Base-by-base conservation (phyloP, 2,797 vertebrate genomes). In the Clarias laeviceps region DNA sequence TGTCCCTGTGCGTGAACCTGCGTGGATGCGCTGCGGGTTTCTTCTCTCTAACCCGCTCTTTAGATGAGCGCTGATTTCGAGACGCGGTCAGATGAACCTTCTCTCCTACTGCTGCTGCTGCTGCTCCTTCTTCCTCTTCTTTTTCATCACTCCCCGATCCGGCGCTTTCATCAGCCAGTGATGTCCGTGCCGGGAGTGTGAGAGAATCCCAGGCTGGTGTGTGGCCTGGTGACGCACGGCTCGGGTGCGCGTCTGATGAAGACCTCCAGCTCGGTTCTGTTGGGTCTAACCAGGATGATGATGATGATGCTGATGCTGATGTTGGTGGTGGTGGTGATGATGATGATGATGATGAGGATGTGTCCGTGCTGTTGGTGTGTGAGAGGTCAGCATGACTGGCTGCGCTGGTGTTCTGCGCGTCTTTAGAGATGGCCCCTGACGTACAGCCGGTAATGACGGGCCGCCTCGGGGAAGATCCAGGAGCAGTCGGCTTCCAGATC, bases 401-500 rank as follows among this genome's bases (percentile, higher is more conserved):
- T 11, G 45, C 45, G 45, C 45, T 62, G 77, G 1, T 40, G 59
- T 80, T 80, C 59, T 50, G 57, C 12, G 77, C 4, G 8, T 27
- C 57, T 5, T 17, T 79, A 9, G 45, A 12, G 0, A 27, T 27
- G 77, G 59, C 27, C 59, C 77, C 27, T 40, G 76, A 62, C 17
- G 77, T 62, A 32, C 78, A 80, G 62, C 17, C 50, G 45, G 45
- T 1, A 18, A 54, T 20, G 0, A 32, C 17, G 34, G 80, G 70
- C 84, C 84, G 86, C 76, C 87, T 91, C 90, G 85, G 69, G 5
- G 88, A 89, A 72, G 86, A 91, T 88, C 84, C 87, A 57, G 86
- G 74, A 34, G 59, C 9, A 32, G 89, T 89, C 11, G 96, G 96
- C 89, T 95, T 95, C 96, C 96, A 96, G 90, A 96, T 95, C 87